Percentiles rank a stretch among this genome's conserved stretches.
Conservation (phyloP, 2,113 vertebrate species). For the Sialia sialis region DNA sequence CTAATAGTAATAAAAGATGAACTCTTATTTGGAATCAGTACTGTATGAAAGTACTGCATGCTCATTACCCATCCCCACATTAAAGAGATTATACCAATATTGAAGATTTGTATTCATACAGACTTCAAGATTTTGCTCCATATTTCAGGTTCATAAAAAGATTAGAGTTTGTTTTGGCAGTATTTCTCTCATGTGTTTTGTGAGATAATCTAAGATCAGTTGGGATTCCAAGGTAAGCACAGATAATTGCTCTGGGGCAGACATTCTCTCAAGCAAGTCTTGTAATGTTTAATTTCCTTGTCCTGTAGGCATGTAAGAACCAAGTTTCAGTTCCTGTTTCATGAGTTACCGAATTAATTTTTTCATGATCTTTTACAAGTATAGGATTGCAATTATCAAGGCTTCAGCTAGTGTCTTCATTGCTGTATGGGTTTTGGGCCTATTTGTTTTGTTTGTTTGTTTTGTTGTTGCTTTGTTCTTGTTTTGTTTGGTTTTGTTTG, state of each 20-base stretch:
- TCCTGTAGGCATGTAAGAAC: not conserved
- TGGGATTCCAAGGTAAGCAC: conserved; percentile 4
- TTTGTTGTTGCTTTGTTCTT: too few relatives aligned
- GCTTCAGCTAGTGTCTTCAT: not conserved
- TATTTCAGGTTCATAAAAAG: not conserved
- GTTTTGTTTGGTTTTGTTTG: too few relatives aligned
- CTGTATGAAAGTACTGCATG: not conserved
- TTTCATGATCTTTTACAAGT: not conserved
- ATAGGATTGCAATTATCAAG: not conserved
- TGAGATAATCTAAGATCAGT: conserved; percentile 12
- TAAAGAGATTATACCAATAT: not conserved
- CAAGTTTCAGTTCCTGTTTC: not conserved
- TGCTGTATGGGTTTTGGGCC: not conserved
- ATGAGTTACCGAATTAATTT: not conserved
- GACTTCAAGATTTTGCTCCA: not conserved
- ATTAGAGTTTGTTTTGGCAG: conserved; percentile 3
- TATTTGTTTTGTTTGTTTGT: too few relatives aligned
- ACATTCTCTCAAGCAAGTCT: conserved; percentile 9
- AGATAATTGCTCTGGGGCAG: conserved; percentile 32
- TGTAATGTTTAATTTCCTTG: conserved; percentile 17
- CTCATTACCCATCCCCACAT: not conserved
- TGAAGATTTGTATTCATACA: not conserved
- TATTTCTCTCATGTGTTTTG: not conserved
- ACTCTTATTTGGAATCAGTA: not conserved
- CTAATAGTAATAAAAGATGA: not conserved